Conservation (phyloP, 2,113 vertebrate species). For the Ctenodactylus gundi region DNA sequence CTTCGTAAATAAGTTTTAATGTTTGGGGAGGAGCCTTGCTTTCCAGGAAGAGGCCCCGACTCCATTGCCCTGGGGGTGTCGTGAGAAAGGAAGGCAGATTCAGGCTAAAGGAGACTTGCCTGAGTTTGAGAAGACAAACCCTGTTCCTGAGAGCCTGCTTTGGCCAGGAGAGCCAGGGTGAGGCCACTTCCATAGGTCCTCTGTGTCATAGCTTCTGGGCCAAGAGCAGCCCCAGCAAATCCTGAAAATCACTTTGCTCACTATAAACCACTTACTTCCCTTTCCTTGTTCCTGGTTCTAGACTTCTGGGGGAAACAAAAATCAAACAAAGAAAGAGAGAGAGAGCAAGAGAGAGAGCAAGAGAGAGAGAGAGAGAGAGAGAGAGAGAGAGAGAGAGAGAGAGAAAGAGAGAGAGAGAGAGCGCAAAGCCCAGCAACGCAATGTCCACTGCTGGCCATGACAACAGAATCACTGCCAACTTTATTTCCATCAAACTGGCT, state of each 20-base stretch:
- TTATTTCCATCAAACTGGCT: background rate
- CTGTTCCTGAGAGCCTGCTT: background rate
- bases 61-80: background rate
- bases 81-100: slow-evolving; percentile 46
- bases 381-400: no score
- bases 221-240: background rate
- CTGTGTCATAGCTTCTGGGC: background rate
- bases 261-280: background rate
- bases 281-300: background rate
- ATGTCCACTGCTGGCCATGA: background rate
- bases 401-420: no score
- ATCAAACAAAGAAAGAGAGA: background rate
- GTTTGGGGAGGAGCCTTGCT: slow-evolving; percentile 7
- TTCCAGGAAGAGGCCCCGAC: background rate
- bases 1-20: slow-evolving; percentile 62
- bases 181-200: background rate
- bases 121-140: slow-evolving; percentile 10
- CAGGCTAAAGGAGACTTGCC: background rate
- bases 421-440: accelerated
- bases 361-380: no score
- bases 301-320: background rate
- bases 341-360: no score
- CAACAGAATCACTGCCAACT: background rate
- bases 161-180: background rate
- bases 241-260: background rate